Base-by-base conservation (phyloP, 2,113 vertebrate genomes). In the Menura novaehollandiae region DNA sequence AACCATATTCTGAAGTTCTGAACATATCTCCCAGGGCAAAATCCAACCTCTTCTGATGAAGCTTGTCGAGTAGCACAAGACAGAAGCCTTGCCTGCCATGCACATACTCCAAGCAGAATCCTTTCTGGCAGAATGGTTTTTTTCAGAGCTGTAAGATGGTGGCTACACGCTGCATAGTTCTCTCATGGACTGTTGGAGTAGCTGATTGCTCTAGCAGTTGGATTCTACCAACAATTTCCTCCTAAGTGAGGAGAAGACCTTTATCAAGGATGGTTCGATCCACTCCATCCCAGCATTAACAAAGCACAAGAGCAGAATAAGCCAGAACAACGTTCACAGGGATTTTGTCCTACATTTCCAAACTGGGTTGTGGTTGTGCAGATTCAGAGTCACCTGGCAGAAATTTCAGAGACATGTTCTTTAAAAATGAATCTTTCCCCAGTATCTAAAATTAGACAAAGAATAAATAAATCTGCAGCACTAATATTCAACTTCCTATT, bases 401-500 rank as follows among this genome's bases (percentile, higher is more conserved):
- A 93, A 68, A 80, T 46, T 39, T 83, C 43, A 46, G 62, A 85
- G 20, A 73, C 9, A 26, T 10, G 11, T 55, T 66, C 35, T 85
- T 79, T 80, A 59, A 87, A 84, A 90, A 62, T 23, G 0, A 33
- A 9, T 46, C 28, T 44, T 66, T 60, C 33, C 24, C 35, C 22
- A 13, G 5, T 43, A 37, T 35, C 62, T 91, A n/a, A 79, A 52
- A 79, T 52, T 66, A 77, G 76, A 69, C 41, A 82, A 75, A 69
- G 64, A 78, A 92, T 43, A 91, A 89, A 78, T 46, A 84, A 84
- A 72, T 63, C 62, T 53, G 39, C 39, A 79, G 75, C 52, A 56
- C 80, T 73, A 95, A 84, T 55, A 90, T 82, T 86, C 88, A 81
- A 37, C 76, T 93, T 92, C 82, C 73, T 68, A 79, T 68, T 90